These are phyloP conservation scores for Drosophila fungiperda DNA, from an alignment of 2,888 invertebrate genomes.

Conservation along the genomic window DNA sequence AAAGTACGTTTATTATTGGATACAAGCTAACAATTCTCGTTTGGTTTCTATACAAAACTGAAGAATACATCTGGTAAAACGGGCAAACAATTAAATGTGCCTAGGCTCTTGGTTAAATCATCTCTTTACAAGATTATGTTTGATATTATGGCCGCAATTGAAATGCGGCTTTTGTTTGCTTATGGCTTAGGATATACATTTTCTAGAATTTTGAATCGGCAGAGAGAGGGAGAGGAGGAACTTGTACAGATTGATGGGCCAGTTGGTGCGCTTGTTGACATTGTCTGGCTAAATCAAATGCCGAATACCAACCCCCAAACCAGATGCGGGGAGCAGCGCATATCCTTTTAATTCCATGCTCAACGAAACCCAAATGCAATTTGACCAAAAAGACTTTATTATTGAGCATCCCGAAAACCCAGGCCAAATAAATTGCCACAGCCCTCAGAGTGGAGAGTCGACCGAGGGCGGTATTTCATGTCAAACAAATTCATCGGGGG, in stretches of 20 bases:
- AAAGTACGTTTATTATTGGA: conserved; percentile 30
- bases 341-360: conserved; percentile 65
- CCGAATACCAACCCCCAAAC: conserved; percentile 42
- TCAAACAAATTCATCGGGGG: conserved; percentile 45
- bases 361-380: conserved; percentile 63
- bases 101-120: conserved; percentile 24
- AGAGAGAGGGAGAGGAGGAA: background rate
- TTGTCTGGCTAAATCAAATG: conserved; percentile 44
- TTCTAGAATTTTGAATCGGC: conserved; percentile 14
- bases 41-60: conserved; percentile 39
- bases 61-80: conserved; percentile 18
- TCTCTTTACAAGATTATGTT: conserved; percentile 51
- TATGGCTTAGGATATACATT: conserved; percentile 41
- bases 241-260: conserved; percentile 49
- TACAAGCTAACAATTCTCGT: conserved; percentile 48
- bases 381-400: conserved; percentile 72
- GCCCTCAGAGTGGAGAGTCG: conserved; percentile 18
- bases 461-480: conserved; percentile 45
- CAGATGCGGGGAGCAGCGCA: conserved; percentile 25
- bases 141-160: conserved; percentile 60
- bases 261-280: conserved; percentile 60
- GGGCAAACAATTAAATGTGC: conserved; percentile 48
- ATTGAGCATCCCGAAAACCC: conserved; percentile 47
- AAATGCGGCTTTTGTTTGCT: conserved; percentile 53
- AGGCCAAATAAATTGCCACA: conserved; percentile 62